Percentiles rank a stretch among this genome's conserved stretches.
Conservation (phyloP, 2,888 invertebrate genomes). For the Himalopsyche kuldschensis region DNA sequence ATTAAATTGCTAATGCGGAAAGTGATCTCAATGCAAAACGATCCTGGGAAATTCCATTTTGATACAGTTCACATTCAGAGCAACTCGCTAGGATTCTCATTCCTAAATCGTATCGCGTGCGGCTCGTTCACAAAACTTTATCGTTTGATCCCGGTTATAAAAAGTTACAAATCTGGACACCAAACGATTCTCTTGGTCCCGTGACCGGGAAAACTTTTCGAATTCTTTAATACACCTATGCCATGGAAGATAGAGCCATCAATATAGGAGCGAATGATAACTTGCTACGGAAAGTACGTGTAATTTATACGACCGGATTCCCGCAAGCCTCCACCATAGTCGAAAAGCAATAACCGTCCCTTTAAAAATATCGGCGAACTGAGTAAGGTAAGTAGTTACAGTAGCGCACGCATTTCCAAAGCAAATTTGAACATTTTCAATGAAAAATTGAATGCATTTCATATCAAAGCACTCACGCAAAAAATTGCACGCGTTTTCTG, state of each 20-base stretch:
- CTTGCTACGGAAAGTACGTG: slow-evolving; percentile 34
- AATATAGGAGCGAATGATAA: slow-evolving; percentile 16
- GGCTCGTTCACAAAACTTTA: slow-evolving; percentile 38
- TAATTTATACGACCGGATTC: slow-evolving; percentile 37
- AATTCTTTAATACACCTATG: slow-evolving; percentile 15
- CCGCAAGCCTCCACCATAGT: slow-evolving; percentile 19
- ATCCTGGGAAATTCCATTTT: neutral
- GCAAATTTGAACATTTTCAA: neutral
- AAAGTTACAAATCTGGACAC: slow-evolving; percentile 39
- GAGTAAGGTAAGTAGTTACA: neutral
- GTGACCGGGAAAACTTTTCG: neutral
- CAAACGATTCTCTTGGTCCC: neutral
- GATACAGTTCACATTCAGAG: neutral
- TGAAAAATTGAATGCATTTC: no score
- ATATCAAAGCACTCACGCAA: no score
- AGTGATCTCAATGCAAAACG: neutral
- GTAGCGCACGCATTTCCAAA: neutral
- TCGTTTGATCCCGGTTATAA: slow-evolving; percentile 37
- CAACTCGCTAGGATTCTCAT: slow-evolving; percentile 23
- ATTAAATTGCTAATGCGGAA: neutral
- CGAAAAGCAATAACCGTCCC: slow-evolving; percentile 40
- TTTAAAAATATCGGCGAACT: slow-evolving; percentile 35
- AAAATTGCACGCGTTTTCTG: no score
- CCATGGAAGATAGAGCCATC: neutral
- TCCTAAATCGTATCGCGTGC: slow-evolving; percentile 38